A percentile compares a stretch with the other conserved stretches of the same genome.
Conservation (phyloP, 2,113 vertebrate species). For the Bufo bufo region DNA sequence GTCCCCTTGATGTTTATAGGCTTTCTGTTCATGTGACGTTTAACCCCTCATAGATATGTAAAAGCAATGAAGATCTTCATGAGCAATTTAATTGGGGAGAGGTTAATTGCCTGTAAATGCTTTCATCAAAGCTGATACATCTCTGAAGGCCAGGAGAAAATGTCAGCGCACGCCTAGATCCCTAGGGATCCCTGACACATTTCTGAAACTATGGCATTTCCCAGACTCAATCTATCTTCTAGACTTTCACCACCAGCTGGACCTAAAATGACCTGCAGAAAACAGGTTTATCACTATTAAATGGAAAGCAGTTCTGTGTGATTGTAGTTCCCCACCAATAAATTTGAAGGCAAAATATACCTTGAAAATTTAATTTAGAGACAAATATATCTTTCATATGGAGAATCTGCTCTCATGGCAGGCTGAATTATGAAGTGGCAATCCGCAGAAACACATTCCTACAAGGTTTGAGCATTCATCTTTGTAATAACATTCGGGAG, state of each 20-base stretch:
- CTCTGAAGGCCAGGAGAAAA: conserved; percentile 28
- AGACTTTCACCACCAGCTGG: background rate
- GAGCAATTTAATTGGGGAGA: background rate
- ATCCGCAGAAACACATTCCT: background rate
- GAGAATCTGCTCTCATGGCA: background rate
- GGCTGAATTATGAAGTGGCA: background rate
- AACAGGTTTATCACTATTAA: conserved; percentile 11
- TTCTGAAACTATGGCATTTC: conserved; percentile 38
- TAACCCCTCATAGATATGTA: conserved; percentile 20
- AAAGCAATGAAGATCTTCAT: conserved; percentile 23
- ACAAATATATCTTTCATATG: background rate
- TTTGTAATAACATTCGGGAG: background rate
- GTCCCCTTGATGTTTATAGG: background rate
- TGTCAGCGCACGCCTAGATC: conserved; percentile 28
- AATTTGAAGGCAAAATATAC: background rate
- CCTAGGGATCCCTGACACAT: background rate
- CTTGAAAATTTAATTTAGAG: background rate
- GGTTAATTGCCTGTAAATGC: conserved; percentile 48
- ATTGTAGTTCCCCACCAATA: background rate
- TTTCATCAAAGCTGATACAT: conserved; percentile 34
- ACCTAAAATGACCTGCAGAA: conserved; percentile 12
- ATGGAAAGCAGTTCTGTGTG: background rate
- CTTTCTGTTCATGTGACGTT: conserved; percentile 37
- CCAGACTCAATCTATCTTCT: conserved; percentile 24
- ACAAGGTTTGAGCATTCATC: background rate